phyloP scores from a whole-genome alignment of 2,797 vertebrate genomes.

The Perodicticus potto region DNA sequence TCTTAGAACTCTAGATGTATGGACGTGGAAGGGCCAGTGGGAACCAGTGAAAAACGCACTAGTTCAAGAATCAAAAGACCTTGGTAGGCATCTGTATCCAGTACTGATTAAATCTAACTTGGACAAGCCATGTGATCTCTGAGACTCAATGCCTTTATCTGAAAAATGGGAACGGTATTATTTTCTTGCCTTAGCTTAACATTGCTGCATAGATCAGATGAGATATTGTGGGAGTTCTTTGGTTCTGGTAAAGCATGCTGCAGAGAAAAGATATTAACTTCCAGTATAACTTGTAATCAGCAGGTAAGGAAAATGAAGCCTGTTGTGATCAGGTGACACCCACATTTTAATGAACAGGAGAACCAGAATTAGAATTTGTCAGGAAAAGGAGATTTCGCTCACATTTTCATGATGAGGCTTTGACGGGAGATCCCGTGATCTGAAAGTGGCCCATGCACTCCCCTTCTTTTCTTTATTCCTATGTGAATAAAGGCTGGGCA shows the following conservation, averaged over 20 bases:
- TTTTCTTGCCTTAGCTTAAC: constrained; percentile 38
- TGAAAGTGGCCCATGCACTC: neutral
- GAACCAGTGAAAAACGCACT: neutral
- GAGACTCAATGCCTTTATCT: constrained; percentile 24
- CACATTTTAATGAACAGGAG: neutral
- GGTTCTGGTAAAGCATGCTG: neutral
- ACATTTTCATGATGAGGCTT: neutral
- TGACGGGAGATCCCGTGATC: neutral
- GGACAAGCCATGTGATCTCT: neutral
- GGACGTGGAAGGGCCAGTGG: neutral
- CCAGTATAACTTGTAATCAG: neutral
- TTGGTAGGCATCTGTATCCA: constrained; percentile 4
- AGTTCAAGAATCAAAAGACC: constrained; percentile 39
- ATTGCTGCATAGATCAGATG: neutral
- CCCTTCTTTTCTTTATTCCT: neutral
- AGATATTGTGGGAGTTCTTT: constrained; percentile 34
- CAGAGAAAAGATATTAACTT: neutral
- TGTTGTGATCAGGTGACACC: neutral
- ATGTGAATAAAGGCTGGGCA: neutral
- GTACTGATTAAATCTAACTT: constrained; percentile 25
- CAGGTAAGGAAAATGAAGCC: neutral
- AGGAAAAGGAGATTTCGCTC: neutral
- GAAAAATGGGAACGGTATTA: constrained; percentile 44
- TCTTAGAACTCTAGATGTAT: neutral
- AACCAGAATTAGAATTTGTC: neutral